Evolutionary conservation across 2,113 vertebrate genomes (phyloP), one percentile per base, ranked within the genome.

Genomic region (Chaenocephalus aceratus): DNA sequence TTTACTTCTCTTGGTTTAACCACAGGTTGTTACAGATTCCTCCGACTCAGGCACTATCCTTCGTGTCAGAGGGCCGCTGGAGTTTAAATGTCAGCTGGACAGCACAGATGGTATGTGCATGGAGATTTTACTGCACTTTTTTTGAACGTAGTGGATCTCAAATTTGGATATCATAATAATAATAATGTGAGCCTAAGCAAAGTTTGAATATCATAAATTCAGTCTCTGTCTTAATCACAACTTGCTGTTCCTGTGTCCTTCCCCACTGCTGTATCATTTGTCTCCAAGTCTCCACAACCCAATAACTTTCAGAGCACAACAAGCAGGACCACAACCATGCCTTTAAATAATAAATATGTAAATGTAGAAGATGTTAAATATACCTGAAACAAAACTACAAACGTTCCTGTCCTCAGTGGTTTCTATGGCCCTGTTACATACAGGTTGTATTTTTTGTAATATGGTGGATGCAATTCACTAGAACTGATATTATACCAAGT

Each of bases 21-120:
- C 10, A 2, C 78, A 93, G 91, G 88, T 89, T 58, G 26, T 80
- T 23, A 10, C 53, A 11, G 75, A 82, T 44, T 59, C 56, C 16
- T 34, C 75, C 2, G 62, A 69, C 30, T 54, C 18, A 11, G 79
- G 36, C 44, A 74, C 58, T 49, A 52, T 93, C 45, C 53, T 93
- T 60, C 91, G 92, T 45, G 69, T 91, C 15, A 90, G 58, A 71
- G 92, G 92, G 5, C 75, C 72, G 14, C 88, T 94, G 72, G 88
- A 93, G 64, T 73, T 94, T 23, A 92, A 65, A 68, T 94, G 92
- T 86, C 84, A 59, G 9, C 59, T 93, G 73, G 86, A 91, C 54
- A 86, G 64, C 82, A 89, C 84, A 57, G 89, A 93, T 68, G 90
- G 92, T 94, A 59, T 11, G 59, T 84, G 77, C 48, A 77, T 0